phyloP scores from a whole-genome alignment of 2,113 vertebrate species.

The Noctilio leporinus region DNA sequence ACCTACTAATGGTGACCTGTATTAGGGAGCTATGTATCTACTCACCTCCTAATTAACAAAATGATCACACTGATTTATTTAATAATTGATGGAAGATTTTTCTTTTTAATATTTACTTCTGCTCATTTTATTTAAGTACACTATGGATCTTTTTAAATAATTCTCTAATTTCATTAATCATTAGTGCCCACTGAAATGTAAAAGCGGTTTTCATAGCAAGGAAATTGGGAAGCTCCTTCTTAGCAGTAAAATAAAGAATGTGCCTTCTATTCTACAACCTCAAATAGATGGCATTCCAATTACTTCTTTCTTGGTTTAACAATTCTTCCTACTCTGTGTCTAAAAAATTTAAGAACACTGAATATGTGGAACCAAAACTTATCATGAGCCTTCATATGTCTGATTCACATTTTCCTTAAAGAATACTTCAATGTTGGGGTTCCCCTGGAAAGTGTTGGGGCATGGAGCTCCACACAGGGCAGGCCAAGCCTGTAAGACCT shows the following conservation, averaged over 20 bases:
- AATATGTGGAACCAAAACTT: background rate
- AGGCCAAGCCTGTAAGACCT: no score
- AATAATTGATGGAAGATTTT: background rate
- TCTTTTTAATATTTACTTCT: background rate
- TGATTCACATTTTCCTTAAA: background rate
- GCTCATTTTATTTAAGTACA: background rate
- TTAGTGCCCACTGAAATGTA: background rate
- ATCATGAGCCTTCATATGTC: background rate
- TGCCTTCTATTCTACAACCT: no score
- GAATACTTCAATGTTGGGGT: no score
- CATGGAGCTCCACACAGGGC: no score
- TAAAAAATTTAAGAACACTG: background rate
- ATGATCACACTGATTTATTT: background rate
- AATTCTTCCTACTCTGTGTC: background rate
- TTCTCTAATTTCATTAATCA: background rate
- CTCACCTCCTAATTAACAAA: background rate
- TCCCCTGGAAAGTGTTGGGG: no score
- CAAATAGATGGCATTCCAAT: background rate
- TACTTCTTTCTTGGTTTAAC: background rate
- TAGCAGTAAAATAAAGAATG: background rate
- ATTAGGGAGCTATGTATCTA: background rate
- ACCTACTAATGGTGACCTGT: background rate
- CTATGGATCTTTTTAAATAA: background rate
- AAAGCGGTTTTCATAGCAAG: background rate
- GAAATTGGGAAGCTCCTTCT: background rate